Conservation (phyloP, 1,140 invertebrate species). For the Hestina assimilis region DNA sequence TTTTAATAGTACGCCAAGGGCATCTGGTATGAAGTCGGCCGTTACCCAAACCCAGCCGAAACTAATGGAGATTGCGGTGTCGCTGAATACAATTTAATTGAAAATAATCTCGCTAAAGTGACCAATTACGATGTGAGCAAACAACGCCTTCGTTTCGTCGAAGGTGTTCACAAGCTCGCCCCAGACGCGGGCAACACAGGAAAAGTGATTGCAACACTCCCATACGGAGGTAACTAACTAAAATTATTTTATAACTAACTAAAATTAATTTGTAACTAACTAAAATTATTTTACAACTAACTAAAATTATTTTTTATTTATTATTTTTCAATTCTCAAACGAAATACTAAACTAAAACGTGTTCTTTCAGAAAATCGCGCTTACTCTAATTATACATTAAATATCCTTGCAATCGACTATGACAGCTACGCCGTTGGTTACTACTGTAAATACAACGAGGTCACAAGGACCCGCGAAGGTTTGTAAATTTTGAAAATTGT, state of each 20-base stretch:
- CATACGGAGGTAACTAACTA: slow-evolving; percentile 27
- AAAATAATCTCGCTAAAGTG: slow-evolving; percentile 42
- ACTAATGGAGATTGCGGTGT: slow-evolving; percentile 39
- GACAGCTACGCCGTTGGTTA: slow-evolving; percentile 45
- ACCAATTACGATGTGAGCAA: slow-evolving; percentile 45
- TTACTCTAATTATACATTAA: neutral
- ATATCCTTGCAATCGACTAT: slow-evolving; percentile 7
- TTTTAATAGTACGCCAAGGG: slow-evolving; percentile 47
- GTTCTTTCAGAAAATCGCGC: neutral
- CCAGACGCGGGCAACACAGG: slow-evolving; percentile 36
- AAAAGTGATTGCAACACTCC: slow-evolving; percentile 49
- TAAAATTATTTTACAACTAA: neutral
- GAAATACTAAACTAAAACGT: too few relatives aligned
- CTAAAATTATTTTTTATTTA: too few relatives aligned
- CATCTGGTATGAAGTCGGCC: slow-evolving; percentile 54
- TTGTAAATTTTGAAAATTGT: neutral
- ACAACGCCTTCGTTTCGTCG: slow-evolving; percentile 38
- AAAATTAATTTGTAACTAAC: too few relatives aligned
- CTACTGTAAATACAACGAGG: slow-evolving; percentile 48
- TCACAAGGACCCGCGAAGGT: slow-evolving; percentile 35
- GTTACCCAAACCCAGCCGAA: slow-evolving; percentile 37
- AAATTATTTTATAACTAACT: neutral
- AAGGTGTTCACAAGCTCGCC: slow-evolving; percentile 43
- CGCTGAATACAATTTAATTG: slow-evolving; percentile 49
- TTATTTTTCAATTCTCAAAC: too few relatives aligned